These are phyloP conservation scores for Chiloscyllium plagiosum DNA, from an alignment of 2,113 vertebrate species.

Conservation along the genomic window DNA sequence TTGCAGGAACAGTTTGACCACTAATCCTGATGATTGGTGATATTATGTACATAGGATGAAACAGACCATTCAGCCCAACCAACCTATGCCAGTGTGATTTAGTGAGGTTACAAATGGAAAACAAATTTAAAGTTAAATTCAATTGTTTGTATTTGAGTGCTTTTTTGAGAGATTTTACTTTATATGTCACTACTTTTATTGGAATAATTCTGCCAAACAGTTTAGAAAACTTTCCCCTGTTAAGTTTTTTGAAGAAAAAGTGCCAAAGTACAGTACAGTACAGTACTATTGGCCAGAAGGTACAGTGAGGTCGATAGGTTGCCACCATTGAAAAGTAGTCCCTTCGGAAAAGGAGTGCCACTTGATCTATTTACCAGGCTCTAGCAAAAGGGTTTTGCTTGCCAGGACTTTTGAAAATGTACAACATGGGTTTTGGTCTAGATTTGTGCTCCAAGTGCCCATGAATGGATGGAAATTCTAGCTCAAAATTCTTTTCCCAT, in stretches of 20 bases:
- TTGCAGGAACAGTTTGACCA: background rate
- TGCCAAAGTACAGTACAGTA: background rate
- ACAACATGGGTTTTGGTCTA: background rate
- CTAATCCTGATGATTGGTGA: background rate
- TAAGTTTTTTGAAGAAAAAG: background rate
- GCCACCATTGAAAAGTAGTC: background rate
- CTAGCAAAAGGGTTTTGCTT: background rate
- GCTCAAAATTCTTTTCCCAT: background rate
- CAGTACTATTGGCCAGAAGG: background rate
- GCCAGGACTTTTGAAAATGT: background rate
- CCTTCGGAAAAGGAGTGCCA: background rate
- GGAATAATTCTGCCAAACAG: background rate
- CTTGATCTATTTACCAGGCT: background rate
- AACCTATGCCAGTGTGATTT: background rate
- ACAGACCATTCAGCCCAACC: background rate
- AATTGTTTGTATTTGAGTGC: background rate
- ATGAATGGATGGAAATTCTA: background rate
- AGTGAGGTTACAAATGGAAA: background rate
- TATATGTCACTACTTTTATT: background rate
- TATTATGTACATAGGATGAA: background rate
- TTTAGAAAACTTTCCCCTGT: background rate
- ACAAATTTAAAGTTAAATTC: background rate
- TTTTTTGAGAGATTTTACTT: background rate
- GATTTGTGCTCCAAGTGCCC: background rate
- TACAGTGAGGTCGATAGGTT: background rate